phyloP scores from a whole-genome alignment of 1,140 invertebrate genomes.

The Tribolium madens region DNA sequence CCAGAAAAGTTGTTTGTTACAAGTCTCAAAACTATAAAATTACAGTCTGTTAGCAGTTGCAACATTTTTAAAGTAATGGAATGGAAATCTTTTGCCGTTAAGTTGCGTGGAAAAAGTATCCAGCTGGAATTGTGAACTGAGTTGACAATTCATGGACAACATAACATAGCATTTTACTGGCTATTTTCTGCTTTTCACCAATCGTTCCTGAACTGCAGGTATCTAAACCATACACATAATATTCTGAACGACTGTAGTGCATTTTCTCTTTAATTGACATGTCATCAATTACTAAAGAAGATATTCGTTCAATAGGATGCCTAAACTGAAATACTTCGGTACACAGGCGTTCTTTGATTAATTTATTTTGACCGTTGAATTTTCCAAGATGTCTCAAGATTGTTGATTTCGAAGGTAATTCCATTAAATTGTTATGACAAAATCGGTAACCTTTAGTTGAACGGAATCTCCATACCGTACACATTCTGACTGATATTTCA shows the following conservation, averaged over 20 bases:
- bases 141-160: constrained; percentile 4
- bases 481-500: not conserved
- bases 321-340: too few relatives aligned
- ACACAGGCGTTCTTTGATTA: too few relatives aligned
- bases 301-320: too few relatives aligned
- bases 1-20: not conserved
- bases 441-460: not conserved
- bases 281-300: too few relatives aligned
- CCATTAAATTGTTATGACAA: not conserved
- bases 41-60: not conserved
- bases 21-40: constrained; percentile 14
- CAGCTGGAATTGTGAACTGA: not conserved
- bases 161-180: not conserved
- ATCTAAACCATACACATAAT: not conserved
- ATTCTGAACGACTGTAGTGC: too few relatives aligned
- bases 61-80: not conserved
- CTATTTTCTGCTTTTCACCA: not conserved
- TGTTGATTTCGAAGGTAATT: not conserved
- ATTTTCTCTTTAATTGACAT: too few relatives aligned
- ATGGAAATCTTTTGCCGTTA: constrained; percentile 5
- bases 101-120: not conserved
- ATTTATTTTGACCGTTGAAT: not conserved
- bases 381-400: not conserved
- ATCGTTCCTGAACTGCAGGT: not conserved
- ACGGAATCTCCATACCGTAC: not conserved